phyloP scores from a whole-genome alignment of 2,113 vertebrate genomes.

The Bungarus multicinctus region DNA sequence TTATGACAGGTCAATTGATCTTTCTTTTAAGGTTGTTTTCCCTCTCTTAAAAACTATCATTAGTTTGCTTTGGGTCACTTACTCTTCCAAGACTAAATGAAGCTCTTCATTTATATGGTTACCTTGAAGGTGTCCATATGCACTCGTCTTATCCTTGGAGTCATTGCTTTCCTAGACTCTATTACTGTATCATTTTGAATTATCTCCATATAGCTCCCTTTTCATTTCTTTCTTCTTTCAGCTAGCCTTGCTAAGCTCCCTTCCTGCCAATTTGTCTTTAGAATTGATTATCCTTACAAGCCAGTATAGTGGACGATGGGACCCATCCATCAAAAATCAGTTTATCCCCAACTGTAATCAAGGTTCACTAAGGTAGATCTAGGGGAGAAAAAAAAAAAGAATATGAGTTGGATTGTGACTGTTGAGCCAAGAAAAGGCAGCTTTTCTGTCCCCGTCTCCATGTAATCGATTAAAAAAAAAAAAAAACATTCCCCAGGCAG shows the following conservation, averaged over 20 bases:
- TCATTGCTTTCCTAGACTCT: conserved; percentile 43
- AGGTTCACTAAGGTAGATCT: not conserved
- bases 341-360: not conserved
- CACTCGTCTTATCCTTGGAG: conserved; percentile 9
- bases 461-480: accelerated
- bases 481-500: not conserved
- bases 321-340: not conserved
- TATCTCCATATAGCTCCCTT: conserved; percentile 31
- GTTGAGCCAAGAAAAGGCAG: not conserved
- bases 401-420: not conserved
- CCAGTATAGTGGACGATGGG: not conserved
- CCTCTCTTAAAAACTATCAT: conserved; percentile 53
- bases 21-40: conserved; percentile 48
- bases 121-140: conserved; percentile 57
- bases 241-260: not conserved
- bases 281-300: not conserved
- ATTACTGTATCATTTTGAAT: conserved; percentile 22
- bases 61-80: conserved; percentile 52
- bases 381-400: accelerated
- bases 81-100: conserved; percentile 53
- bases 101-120: conserved; percentile 54
- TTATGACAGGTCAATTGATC: conserved; percentile 51
- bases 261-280: conserved; percentile 18
- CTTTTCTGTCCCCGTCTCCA: not conserved
- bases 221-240: conserved; percentile 19